Conservation (phyloP, 2,113 vertebrate species). For the Malaclemys terrapin region DNA sequence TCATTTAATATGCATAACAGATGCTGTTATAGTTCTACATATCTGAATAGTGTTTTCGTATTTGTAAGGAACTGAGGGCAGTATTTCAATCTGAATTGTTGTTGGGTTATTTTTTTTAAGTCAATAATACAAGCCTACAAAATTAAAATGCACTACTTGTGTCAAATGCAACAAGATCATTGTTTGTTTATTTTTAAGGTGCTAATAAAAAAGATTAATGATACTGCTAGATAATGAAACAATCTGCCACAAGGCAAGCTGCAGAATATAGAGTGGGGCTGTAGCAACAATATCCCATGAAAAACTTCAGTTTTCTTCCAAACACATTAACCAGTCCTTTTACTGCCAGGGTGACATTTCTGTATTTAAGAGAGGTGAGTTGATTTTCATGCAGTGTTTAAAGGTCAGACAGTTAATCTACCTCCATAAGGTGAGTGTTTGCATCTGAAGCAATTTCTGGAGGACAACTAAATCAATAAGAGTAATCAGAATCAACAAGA, state of each 20-base stretch:
- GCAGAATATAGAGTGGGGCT: constrained; percentile 75
- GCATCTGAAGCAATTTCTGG: constrained; percentile 69
- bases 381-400: constrained; percentile 70
- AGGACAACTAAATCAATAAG: constrained; percentile 70
- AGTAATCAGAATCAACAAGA: constrained; percentile 59
- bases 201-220: constrained; percentile 87
- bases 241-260: constrained; percentile 79
- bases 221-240: constrained; percentile 82
- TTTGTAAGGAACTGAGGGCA: constrained; percentile 59
- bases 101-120: constrained; percentile 68
- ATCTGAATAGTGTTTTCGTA: constrained; percentile 67
- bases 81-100: constrained; percentile 73
- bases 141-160: constrained; percentile 85
- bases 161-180: constrained; percentile 83
- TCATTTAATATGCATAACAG: constrained; percentile 78
- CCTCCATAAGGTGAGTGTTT: constrained; percentile 39
- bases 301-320: constrained; percentile 48
- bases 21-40: constrained; percentile 74
- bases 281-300: constrained; percentile 23
- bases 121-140: constrained; percentile 72
- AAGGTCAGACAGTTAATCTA: constrained; percentile 76
- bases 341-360: constrained; percentile 67
- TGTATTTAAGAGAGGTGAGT: constrained; percentile 62
- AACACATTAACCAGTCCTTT: constrained; percentile 69
- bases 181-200: constrained; percentile 87